Evolutionary conservation across 1,140 invertebrate genomes (phyloP).

Genomic region (Eueides isabella): DNA sequence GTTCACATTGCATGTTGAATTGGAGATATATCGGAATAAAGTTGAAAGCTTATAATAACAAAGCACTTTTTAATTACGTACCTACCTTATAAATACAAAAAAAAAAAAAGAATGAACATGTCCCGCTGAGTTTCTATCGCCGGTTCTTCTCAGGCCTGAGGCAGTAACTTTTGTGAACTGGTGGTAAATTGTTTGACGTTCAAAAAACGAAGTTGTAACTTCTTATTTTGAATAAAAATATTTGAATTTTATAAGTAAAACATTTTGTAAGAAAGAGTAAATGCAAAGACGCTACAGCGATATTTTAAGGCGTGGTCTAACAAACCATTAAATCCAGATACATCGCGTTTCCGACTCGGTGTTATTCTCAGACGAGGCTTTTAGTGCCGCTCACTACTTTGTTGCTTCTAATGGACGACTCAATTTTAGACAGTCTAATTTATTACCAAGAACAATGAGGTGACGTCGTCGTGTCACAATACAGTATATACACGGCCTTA

Average conservation of each 20-base stretch:
- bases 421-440: slow-evolving; percentile 33
- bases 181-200: no score
- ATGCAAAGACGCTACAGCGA: background rate
- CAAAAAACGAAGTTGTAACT: no score
- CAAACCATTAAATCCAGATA: slow-evolving; percentile 41
- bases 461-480: background rate
- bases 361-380: slow-evolving; percentile 42
- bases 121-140: no score
- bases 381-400: slow-evolving; percentile 37
- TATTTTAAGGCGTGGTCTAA: slow-evolving; percentile 35
- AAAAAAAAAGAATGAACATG: no score
- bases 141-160: no score
- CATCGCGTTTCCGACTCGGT: slow-evolving; percentile 37
- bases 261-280: background rate
- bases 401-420: slow-evolving; percentile 43
- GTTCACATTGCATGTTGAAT: background rate
- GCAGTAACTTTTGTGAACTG: no score
- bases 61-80: background rate
- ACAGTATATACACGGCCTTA: background rate
- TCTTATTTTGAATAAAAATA: no score
- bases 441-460: slow-evolving; percentile 2
- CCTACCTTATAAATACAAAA: no score
- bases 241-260: background rate
- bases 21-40: background rate
- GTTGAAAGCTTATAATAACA: slow-evolving; percentile 9